These are phyloP conservation scores for Plemyria rubiginata DNA, from an alignment of 2,888 invertebrate genomes.

Conservation along the genomic window DNA sequence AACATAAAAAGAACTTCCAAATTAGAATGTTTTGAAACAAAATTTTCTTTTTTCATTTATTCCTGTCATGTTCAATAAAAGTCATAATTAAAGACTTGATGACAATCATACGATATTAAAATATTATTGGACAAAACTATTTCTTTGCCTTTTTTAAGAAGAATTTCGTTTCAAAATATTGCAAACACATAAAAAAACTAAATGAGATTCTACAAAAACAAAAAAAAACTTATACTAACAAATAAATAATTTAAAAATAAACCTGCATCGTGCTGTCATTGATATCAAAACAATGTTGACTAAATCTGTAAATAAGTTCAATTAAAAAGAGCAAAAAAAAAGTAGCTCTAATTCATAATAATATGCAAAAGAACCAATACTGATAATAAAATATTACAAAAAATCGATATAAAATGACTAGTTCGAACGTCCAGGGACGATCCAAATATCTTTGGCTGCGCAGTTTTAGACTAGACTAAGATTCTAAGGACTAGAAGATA, in stretches of 20 bases:
- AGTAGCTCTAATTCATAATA: constrained; percentile 18
- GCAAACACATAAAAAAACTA: constrained; percentile 45
- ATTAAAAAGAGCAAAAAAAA: constrained; percentile 8
- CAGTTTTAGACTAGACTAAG: constrained; percentile 58
- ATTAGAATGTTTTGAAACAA: constrained; percentile 19
- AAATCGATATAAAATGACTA: constrained; percentile 62
- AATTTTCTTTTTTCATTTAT: neutral
- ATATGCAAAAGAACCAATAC: constrained; percentile 13
- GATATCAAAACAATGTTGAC: constrained; percentile 28
- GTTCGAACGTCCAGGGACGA: constrained; percentile 63
- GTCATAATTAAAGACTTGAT: constrained; percentile 9
- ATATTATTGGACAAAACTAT: neutral
- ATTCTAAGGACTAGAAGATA: constrained; percentile 41
- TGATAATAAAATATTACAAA: constrained; percentile 5
- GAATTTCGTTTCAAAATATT: constrained; percentile 37
- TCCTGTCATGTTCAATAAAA: neutral
- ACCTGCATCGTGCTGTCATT: constrained; percentile 63
- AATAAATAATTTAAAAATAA: constrained; percentile 55
- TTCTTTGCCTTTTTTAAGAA: neutral
- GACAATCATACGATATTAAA: constrained; percentile 12
- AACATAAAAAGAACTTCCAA: constrained; percentile 19
- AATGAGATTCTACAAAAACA: constrained; percentile 75
- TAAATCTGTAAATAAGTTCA: neutral
- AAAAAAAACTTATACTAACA: constrained; percentile 49
- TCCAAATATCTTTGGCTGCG: constrained; percentile 62